These are phyloP conservation scores for Agriotes lineatus DNA, from an alignment of 2,888 invertebrate species.

Conservation along the genomic window DNA sequence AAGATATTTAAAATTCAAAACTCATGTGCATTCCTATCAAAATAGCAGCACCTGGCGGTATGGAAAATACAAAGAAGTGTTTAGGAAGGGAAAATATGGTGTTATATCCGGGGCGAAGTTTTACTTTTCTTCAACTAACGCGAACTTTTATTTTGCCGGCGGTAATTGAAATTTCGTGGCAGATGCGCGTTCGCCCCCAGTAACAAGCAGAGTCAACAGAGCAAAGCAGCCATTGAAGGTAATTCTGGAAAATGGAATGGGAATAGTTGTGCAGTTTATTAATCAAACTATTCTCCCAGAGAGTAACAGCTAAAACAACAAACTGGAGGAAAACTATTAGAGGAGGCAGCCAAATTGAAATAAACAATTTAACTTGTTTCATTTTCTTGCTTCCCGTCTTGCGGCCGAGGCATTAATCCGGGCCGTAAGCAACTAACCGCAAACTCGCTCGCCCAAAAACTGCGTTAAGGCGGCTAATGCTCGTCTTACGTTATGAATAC, in stretches of 20 bases:
- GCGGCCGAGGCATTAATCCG: slow-evolving; percentile 48
- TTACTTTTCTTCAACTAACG: too few species aligned
- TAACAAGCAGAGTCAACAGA: slow-evolving; percentile 2
- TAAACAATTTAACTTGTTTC: slow-evolving; percentile 52
- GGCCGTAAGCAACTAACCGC: slow-evolving; percentile 45
- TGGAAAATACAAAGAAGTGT: too few species aligned
- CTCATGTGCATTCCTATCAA: too few species aligned
- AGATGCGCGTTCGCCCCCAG: neutral
- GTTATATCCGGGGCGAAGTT: too few species aligned
- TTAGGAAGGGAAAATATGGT: too few species aligned
- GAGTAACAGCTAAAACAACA: slow-evolving; percentile 38
- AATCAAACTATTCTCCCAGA: slow-evolving; percentile 41
- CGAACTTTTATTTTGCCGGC: too few species aligned
- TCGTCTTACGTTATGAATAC: slow-evolving; percentile 42
- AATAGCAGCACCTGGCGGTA: too few species aligned
- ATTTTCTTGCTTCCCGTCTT: slow-evolving; percentile 47
- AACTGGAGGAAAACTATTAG: slow-evolving; percentile 42
- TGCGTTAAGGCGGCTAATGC: slow-evolving; percentile 36
- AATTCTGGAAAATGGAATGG: slow-evolving; percentile 32
- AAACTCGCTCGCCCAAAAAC: slow-evolving; percentile 42
- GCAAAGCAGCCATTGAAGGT: neutral
- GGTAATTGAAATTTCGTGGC: neutral
- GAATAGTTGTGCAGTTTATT: slow-evolving; percentile 41
- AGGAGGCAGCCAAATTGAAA: slow-evolving; percentile 46
- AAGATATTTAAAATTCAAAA: too few species aligned